Conservation (phyloP, 2,888 invertebrate genomes). For the Sphecodes monilicornis region DNA sequence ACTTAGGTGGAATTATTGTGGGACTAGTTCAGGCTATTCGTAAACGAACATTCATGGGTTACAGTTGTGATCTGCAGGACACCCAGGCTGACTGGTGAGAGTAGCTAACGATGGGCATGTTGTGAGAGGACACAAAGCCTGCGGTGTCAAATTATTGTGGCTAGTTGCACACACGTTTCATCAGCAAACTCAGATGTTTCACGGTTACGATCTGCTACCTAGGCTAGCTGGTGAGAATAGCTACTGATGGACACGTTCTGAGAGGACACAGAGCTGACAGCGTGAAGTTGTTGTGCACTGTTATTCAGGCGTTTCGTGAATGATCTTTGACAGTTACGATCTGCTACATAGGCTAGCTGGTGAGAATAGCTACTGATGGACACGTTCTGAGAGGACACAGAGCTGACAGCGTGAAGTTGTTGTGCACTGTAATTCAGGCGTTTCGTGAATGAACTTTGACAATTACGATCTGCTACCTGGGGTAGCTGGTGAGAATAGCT, state of each 20-base stretch:
- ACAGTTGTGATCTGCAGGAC: no score
- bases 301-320: not conserved
- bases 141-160: not conserved
- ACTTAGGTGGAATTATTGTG: not conserved
- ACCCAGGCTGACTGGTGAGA: not conserved
- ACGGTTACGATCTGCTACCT: not conserved
- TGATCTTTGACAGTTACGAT: no score
- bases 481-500: not conserved
- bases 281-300: slow-evolving; percentile 3
- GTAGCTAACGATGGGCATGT: not conserved
- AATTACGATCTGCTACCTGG: not conserved
- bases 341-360: not conserved
- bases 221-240: not conserved
- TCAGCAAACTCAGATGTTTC: not conserved
- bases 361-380: not conserved
- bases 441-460: slow-evolving; percentile 40
- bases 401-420: slow-evolving; percentile 16
- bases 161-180: not conserved
- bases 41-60: not conserved
- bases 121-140: not conserved
- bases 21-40: not conserved
- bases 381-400: not conserved
- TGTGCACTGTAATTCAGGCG: not conserved
- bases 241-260: not conserved
- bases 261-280: no score